Conservation (phyloP, 2,797 vertebrate species). For the Acrocephalus scirpaceus region DNA sequence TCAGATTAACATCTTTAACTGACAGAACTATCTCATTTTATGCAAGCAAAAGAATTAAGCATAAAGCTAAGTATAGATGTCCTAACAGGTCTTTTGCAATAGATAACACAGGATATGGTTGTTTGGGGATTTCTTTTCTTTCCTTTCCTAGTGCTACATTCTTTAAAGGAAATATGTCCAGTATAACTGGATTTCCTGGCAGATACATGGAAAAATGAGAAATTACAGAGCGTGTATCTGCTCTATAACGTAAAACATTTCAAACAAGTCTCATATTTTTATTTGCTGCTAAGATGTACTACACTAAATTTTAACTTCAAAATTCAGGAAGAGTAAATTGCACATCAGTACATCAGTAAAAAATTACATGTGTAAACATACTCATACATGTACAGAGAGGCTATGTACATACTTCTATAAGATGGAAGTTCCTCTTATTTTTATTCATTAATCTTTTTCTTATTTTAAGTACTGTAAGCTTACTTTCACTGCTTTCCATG, state of each 20-base stretch:
- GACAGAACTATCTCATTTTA: slow-evolving; percentile 62
- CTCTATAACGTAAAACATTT: not conserved
- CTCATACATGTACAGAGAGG: not conserved
- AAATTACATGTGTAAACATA: not conserved
- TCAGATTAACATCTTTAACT: slow-evolving; percentile 67
- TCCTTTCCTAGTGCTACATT: not conserved
- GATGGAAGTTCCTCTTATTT: not conserved
- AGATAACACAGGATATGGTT: not conserved
- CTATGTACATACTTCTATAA: not conserved
- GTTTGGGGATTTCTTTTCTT: not conserved
- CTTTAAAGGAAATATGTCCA: not conserved
- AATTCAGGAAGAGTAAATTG: not conserved
- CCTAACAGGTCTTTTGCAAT: not conserved
- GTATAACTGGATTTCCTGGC: not conserved
- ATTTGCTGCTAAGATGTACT: not conserved
- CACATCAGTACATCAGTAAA: not conserved
- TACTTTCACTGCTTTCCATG: not conserved
- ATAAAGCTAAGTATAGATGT: slow-evolving; percentile 10
- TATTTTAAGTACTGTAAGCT: not conserved
- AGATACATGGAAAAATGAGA: not conserved
- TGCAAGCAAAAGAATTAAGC: slow-evolving; percentile 62
- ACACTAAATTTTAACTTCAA: not conserved
- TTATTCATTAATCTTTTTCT: not conserved
- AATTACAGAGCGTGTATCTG: not conserved
- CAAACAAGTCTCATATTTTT: not conserved